Base-by-base conservation (phyloP, 2,113 vertebrate genomes). In the Parus major region DNA sequence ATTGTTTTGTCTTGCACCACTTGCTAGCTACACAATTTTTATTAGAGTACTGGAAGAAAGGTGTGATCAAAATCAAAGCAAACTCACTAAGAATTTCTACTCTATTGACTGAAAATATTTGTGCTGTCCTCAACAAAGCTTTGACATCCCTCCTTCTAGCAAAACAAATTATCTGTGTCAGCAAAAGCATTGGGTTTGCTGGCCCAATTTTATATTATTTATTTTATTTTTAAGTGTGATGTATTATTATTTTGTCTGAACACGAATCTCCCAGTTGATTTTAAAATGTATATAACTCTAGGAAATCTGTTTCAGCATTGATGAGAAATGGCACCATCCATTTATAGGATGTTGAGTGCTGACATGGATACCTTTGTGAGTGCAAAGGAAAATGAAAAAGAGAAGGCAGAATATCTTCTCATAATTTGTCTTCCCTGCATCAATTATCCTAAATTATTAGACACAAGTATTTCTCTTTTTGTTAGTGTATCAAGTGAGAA, bases 181-280 rank as follows among this genome's bases (percentile, higher is more conserved):
- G 47, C 35, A 82, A 70, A 82, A 89, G 49, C 50, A 55, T 1
- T 52, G 41, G 21, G 22, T 83, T 18, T 88, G 15, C 72, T 82
- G 64, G 14, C 9, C 83, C 72, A 52, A 60, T 75, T 97, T 90
- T 82, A 78, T 56, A 52, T 75, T 70, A 28, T 88, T 82, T 91
- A 35, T 91, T 94, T 94, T 76, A 61, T 83, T 92, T 90, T 87
- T 59, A 88, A 81, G 21, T 75, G 44, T 57, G 47, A 25, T 78
- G 41, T 83, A 36, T 69, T 91, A 69, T 52, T 96, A 91, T 66
- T 75, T 25, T 69, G 21, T 47, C 55, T 64, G 31, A 90, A 90
- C n/a, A n/a, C 3, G 3, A 78, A 86, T 60, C 27, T 93, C 29
- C 8, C 17, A 46, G 35, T 6, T 86, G 60, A 88, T 96, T 95